Evolutionary conservation across 2,797 vertebrate species (phyloP).

Genomic region (Gorsachius magnificus): DNA sequence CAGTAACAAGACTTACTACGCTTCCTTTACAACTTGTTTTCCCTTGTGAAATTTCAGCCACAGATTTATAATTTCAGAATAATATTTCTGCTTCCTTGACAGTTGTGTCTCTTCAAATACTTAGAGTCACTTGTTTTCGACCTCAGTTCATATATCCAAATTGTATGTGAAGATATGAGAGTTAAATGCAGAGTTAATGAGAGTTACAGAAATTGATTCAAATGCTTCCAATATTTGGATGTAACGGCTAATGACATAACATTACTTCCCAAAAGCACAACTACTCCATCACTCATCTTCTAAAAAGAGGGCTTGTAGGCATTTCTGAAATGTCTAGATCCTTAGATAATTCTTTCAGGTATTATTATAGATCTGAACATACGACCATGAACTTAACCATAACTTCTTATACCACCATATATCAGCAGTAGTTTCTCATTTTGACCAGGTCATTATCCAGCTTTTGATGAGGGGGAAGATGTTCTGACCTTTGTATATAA

Average conservation of each 20-base stretch:
- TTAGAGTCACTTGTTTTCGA: not conserved
- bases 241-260: not conserved
- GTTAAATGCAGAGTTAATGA: not conserved
- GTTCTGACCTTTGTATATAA: not conserved
- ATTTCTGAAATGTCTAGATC: not conserved
- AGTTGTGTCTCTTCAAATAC: not conserved
- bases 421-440: not conserved
- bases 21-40: not conserved
- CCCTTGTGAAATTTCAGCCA: not conserved
- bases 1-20: not conserved
- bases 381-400: not conserved
- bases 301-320: not conserved
- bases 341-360: not conserved
- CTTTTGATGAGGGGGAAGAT: not conserved
- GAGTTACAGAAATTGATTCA: not conserved
- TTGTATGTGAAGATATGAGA: not conserved
- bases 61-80: not conserved
- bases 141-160: not conserved
- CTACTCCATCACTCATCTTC: not conserved
- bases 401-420: not conserved
- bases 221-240: not conserved
- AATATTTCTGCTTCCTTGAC: not conserved
- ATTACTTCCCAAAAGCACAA: not conserved
- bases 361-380: not conserved
- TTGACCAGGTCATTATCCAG: not conserved